Conservation (phyloP, 2,113 vertebrate genomes). For the Mormoops blainvillei region DNA sequence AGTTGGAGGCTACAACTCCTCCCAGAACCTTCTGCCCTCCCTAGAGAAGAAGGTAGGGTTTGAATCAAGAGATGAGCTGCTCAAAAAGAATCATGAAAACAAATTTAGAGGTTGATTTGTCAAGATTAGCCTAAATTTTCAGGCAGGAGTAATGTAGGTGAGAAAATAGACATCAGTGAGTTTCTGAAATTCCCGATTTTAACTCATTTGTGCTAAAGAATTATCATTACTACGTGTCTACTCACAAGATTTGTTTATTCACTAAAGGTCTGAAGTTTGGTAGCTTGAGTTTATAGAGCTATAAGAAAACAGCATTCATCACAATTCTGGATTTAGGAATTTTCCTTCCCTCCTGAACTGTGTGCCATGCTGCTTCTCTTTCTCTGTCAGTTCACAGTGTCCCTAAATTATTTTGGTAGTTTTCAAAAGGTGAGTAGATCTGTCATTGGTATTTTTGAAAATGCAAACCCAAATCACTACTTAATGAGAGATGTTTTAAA, state of each 20-base stretch:
- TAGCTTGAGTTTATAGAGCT: neutral
- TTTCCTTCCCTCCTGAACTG: neutral
- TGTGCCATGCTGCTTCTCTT: neutral
- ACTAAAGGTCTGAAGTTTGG: neutral
- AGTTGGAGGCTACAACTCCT: neutral
- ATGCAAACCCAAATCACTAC: neutral
- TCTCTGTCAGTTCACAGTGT: neutral
- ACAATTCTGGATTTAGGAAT: neutral
- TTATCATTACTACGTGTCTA: neutral
- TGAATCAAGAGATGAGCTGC: neutral
- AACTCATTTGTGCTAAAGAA: neutral
- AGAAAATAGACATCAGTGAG: neutral
- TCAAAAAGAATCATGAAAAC: neutral
- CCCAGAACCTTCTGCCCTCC: neutral
- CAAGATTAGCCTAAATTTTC: neutral
- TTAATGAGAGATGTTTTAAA: neutral
- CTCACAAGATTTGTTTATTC: neutral
- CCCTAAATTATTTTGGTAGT: neutral
- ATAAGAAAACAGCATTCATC: neutral
- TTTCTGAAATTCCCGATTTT: neutral
- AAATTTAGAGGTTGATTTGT: neutral
- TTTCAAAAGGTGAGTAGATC: neutral
- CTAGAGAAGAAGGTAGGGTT: neutral
- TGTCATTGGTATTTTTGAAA: neutral
- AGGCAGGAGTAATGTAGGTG: neutral